These are phyloP conservation scores for Cinclus cinclus DNA, from an alignment of 2,113 vertebrate genomes.

Conservation along the genomic window DNA sequence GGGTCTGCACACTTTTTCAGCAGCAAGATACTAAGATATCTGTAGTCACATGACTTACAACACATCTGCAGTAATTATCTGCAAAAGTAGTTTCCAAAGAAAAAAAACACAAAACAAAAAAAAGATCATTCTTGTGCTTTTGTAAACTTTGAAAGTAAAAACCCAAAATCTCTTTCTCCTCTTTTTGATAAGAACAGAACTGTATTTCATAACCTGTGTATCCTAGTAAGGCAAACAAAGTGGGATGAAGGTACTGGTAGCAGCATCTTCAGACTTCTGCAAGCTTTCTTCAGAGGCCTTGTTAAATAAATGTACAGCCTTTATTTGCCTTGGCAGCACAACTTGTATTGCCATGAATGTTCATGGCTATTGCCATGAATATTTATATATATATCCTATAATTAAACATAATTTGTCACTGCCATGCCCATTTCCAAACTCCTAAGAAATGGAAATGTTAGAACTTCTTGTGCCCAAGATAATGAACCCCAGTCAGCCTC, in stretches of 20 bases:
- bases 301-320: neutral
- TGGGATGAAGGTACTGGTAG: neutral
- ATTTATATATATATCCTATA: neutral
- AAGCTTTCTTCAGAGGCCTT: neutral
- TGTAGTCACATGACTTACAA: neutral
- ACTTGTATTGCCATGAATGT: neutral
- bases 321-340: neutral
- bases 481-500: neutral
- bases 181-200: neutral
- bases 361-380: neutral
- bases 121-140: neutral
- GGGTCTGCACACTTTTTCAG: neutral
- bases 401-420: neutral
- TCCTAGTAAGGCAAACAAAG: neutral
- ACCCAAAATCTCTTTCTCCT: neutral
- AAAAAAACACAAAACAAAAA: neutral
- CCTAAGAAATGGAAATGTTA: neutral
- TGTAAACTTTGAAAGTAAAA: neutral
- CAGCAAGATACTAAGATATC: neutral
- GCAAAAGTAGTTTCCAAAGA: neutral
- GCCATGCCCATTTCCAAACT: neutral
- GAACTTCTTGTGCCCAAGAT: neutral
- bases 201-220: neutral
- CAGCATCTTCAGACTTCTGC: neutral
- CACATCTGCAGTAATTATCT: neutral